These are phyloP conservation scores for Drosophila arizonae DNA, from an alignment of 1,140 invertebrate genomes.

Conservation along the genomic window DNA sequence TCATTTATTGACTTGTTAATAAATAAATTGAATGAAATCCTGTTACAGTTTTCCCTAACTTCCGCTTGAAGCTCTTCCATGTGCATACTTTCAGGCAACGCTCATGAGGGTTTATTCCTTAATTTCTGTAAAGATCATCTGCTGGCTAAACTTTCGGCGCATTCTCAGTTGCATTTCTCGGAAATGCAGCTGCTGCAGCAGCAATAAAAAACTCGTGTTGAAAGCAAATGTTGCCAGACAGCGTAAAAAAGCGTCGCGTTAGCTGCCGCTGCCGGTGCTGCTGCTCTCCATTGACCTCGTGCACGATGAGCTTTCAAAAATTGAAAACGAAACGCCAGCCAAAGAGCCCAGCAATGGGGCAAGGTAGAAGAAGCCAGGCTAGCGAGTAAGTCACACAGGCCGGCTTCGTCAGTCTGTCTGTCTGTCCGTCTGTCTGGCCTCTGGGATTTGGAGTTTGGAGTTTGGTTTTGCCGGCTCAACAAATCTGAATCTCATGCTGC, in stretches of 20 bases:
- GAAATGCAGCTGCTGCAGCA: not conserved
- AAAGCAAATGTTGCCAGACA: conserved; percentile 40
- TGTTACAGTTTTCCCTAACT: no score
- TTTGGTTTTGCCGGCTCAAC: conserved; percentile 13
- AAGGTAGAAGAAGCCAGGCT: conserved; percentile 12
- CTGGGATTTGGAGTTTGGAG: conserved; percentile 26
- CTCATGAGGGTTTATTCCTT: no score
- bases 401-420: not conserved
- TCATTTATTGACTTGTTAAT: no score
- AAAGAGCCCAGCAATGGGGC: conserved; percentile 31
- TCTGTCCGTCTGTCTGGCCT: not conserved
- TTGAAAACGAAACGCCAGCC: conserved; percentile 40
- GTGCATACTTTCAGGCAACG: not conserved
- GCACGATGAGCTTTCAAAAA: conserved; percentile 55
- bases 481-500: conserved; percentile 73
- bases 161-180: not conserved
- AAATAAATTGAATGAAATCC: no score
- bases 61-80: no score
- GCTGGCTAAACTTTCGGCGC: not conserved
- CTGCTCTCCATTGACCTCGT: conserved; percentile 50
- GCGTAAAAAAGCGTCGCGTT: conserved; percentile 14
- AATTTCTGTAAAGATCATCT: no score
- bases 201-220: conserved; percentile 25
- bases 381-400: conserved; percentile 13
- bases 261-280: not conserved